Base-by-base conservation (phyloP, 1,140 invertebrate species). In the Caenorhabditis inopinata region DNA sequence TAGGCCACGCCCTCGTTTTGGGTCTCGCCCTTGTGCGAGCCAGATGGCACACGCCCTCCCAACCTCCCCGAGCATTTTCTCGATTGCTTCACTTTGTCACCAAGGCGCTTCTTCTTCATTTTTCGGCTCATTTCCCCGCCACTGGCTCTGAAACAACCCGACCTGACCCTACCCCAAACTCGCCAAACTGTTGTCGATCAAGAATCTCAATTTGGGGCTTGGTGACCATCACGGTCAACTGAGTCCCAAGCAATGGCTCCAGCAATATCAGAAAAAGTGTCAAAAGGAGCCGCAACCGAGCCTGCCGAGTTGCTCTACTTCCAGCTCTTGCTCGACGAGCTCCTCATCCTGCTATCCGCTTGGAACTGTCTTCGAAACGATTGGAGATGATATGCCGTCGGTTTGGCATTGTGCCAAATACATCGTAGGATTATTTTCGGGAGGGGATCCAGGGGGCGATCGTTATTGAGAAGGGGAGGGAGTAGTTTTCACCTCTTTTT, bases 401-500 rank as follows among this genome's bases (percentile, higher is more conserved):
- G 21, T 68, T 62, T 81, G 80, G 80, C 80, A 81, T 42, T 81
- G 42, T 27, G 80, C 80, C 53, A 81, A 78, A 62, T 81, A 81
- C 42, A 81, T 74, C 35, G 80, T 81, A 62, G 38, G 38, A 42
- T 14, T 42, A 7, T 42, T 42, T 7, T 42, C 14, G 38, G 38
- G n/a, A n/a, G n/a, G 49, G 76, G 23, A 11, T 51, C 23, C 9
- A 16, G 32, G 42, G 3, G 32, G 7, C 9, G 16, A 74, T 74
- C 11, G 5, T 21, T 16, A 16, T 77, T 14, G n/a, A n/a, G n/a
- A n/a, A n/a, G n/a, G n/a, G n/a, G n/a, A n/a, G n/a, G n/a, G n/a
- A n/a, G n/a, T n/a, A n/a, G n/a, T n/a, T n/a, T n/a, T n/a, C n/a
- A n/a, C n/a, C n/a, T 58, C 16, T 14, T 77, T 25, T 32, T 45